These are phyloP conservation scores for Perithous albicinctus DNA, from an alignment of 2,888 invertebrate genomes.

Conservation along the genomic window DNA sequence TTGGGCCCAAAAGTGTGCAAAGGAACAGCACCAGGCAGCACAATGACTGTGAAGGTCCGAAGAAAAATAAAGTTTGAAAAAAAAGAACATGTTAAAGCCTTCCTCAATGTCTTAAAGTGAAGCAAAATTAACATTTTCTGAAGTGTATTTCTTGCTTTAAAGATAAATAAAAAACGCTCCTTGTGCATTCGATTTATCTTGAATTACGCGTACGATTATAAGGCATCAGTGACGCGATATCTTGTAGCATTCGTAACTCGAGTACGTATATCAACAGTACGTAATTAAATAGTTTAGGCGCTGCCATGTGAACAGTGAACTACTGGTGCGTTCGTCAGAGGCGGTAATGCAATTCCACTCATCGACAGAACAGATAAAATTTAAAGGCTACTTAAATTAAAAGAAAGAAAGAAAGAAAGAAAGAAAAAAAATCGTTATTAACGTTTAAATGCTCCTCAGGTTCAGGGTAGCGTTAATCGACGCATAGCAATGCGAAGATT, in stretches of 20 bases:
- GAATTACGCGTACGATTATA: background rate
- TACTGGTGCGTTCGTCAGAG: background rate
- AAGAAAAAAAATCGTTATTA: constrained; percentile 11
- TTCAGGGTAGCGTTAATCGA: constrained; percentile 36
- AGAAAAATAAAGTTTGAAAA: background rate
- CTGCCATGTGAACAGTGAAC: background rate
- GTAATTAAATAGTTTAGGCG: constrained; percentile 14
- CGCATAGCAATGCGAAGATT: constrained; percentile 28
- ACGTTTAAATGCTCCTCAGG: constrained; percentile 45
- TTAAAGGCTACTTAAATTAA: constrained; percentile 20
- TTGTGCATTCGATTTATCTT: constrained; percentile 19
- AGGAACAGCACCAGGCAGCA: background rate
- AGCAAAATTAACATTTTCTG: background rate
- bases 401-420: constrained; percentile 2
- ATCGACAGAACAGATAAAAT: constrained; percentile 11
- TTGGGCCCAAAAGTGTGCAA: background rate
- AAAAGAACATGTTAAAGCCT: background rate
- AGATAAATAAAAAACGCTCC: background rate
- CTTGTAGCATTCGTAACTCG: background rate
- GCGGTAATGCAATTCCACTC: constrained; percentile 16
- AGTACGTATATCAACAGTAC: constrained; percentile 21
- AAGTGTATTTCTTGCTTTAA: background rate
- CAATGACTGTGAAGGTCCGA: background rate
- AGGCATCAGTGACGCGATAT: constrained; percentile 10
- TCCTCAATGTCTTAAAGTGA: background rate